Evolutionary conservation across 2,888 invertebrate species (phyloP), one percentile per base, ranked within the genome.

Genomic region (Melanotus villosus): DNA sequence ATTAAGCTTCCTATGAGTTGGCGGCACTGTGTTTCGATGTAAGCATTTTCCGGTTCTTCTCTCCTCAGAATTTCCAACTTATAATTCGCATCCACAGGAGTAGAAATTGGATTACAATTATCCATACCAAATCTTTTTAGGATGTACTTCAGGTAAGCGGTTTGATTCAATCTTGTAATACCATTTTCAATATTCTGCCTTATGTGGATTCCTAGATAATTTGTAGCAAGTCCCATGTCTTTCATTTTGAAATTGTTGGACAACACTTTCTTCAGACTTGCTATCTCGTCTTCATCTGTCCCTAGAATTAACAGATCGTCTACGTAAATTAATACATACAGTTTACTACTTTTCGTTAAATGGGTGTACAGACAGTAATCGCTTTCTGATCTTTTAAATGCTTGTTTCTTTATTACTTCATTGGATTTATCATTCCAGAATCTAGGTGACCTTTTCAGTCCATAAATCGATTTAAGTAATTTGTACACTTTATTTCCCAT

Each of bases 281-380:
- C 19, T 19, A 75, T 54, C 66, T 68, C 72, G 1, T 63, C 36
- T 16, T 47, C n/a, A 56, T 62, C 54, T 7, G 73, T 66, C 5
- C 75, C 66, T 36, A 67, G 18, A 30, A 76, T 73, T 38, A 73
- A 36, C 16, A 74, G 47, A 62, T 74, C 76, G 58, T 76, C 73
- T 2, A 74, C 74, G 47, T 73, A 75, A 19, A 74, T 7, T 16
- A 72, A 58, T 43, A 74, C 18, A 54, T 59, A 74, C 16, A 67
- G 16, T 63, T 67, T 72, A 16, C 14, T 38, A 4, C 34, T 32
- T 2, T 57, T 21, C 30, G 6, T 30, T 26, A 26, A 23, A 30
- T 66, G 70, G 7, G 12, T 30, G 54, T 68, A 68, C 18, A 68
- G 32, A 34, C 62, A 75, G 21, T 47, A 67, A 56, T 75, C 75